Base-by-base conservation (phyloP, 53 echinoderm and acorn worm genomes). In the Crossaster papposus region DNA sequence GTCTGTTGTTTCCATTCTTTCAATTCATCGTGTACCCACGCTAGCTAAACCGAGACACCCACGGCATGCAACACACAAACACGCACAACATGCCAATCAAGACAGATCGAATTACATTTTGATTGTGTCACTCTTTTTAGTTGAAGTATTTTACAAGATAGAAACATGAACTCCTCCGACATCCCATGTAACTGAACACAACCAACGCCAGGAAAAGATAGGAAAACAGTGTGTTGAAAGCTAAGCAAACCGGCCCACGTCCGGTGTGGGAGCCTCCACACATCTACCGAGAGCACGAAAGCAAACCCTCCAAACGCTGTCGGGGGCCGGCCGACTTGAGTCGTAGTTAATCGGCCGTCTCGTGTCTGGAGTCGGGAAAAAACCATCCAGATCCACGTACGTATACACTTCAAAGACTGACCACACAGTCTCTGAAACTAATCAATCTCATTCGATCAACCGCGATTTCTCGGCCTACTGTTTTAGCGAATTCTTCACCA, bases 371-470 rank as follows among this genome's bases (percentile, higher is more conserved):
- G 81, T 54, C 65, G 81, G 3, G 17, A 22, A 58, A 80, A 33
- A 22, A 30, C 81, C 81, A 81, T 81, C 35, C 62, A 62, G 81
- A 54, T 58, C 22, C 62, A 79, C 51, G 81, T 81, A 23, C 34
- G 34, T 33, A n/a, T n/a, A 62, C 65, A 81, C 81, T 63, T 63
- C 63, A 64, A 31, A 31, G 81, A 34, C 55, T 54, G 64, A 20
- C 81, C 24, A 55, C 18, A 15, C 3, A 14, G 58, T 58, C 58
- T 44, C 30, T 20, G 28, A 14, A 4, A 33, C 14, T 14, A 14
- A 81, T 81, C 81, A 62, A 81, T 81, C 81, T 81, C 81, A 64
- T 35, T 81, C 81, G 34, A 81, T 81, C 81, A 81, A 81, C 81
- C 81, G 81, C 62, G 64, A 81, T 81, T 63, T 63, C 35, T 32